phyloP scores from a whole-genome alignment of 2,888 invertebrate genomes.

The Cataglyphis altisquamis region DNA sequence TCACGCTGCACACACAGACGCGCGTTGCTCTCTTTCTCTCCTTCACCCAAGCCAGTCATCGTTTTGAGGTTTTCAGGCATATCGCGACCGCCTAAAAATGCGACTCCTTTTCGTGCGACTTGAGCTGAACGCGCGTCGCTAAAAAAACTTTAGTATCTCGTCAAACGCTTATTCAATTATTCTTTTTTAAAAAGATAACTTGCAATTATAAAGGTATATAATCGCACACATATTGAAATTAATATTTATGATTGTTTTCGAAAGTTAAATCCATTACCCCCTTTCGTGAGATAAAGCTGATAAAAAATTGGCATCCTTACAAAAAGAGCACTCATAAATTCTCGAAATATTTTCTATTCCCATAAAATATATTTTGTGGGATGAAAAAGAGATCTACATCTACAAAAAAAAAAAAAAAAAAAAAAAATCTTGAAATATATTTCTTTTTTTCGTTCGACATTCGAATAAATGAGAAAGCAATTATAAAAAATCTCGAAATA shows the following conservation, averaged over 20 bases:
- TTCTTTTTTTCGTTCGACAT: not conserved
- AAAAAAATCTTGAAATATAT: not conserved
- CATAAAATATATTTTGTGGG: not conserved
- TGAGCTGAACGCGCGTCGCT: not conserved
- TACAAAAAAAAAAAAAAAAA: not conserved
- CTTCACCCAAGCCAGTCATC: constrained; percentile 8
- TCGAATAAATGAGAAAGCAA: not conserved
- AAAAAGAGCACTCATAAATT: not conserved
- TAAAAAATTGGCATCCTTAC: not conserved
- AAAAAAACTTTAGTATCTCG: not conserved
- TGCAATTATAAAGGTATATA: not conserved
- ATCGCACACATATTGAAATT: not conserved
- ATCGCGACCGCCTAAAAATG: constrained; percentile 8
- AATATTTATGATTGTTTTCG: not conserved
- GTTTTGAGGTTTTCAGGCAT: constrained; percentile 25
- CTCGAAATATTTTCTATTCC: not conserved
- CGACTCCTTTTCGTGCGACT: not conserved
- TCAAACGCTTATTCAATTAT: not conserved
- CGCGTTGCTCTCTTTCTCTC: constrained; percentile 15
- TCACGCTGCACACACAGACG: constrained; percentile 75
- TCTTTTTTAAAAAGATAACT: not conserved
- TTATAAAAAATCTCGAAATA: not conserved
- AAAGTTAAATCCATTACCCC: not conserved
- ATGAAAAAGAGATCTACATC: not conserved
- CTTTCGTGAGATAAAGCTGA: not conserved